Percentiles rank a stretch among this genome's conserved stretches.
phyloP scores from a whole-genome alignment of 2,888 invertebrate species.

The Pandemis cinnamomeana region DNA sequence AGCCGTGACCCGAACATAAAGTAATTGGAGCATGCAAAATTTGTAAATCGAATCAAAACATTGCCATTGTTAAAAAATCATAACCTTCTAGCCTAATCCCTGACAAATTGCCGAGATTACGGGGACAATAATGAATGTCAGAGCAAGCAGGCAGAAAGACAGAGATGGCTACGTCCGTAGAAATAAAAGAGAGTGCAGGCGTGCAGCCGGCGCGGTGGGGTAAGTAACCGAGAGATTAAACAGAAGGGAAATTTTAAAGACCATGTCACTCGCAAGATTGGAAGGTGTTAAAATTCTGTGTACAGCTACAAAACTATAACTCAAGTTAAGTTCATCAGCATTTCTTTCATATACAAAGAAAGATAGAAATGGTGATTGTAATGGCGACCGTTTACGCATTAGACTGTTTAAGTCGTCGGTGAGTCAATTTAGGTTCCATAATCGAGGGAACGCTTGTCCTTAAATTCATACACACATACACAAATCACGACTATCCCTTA shows the following conservation, averaged over 20 bases:
- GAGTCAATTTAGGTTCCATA: conserved; percentile 23
- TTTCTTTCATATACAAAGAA: too few relatives aligned
- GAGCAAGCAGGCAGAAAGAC: conserved; percentile 50
- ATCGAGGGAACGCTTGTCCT: conserved; percentile 4
- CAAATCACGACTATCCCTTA: too few relatives aligned
- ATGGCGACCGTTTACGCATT: too few relatives aligned
- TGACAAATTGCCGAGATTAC: conserved; percentile 44
- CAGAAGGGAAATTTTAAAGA: neutral
- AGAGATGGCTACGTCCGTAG: conserved; percentile 58
- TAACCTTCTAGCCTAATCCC: conserved; percentile 30
- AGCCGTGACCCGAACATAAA: too few relatives aligned
- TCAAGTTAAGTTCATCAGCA: too few relatives aligned
- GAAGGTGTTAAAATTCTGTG: too few relatives aligned
- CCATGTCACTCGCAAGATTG: too few relatives aligned
- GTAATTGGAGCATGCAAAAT: too few relatives aligned
- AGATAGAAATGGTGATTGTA: too few relatives aligned
- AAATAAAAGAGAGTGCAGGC: conserved; percentile 63
- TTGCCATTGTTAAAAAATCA: neutral
- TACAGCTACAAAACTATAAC: too few relatives aligned
- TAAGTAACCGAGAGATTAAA: conserved; percentile 49
- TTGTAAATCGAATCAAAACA: neutral
- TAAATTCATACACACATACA: too few relatives aligned
- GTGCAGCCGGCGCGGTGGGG: conserved; percentile 51
- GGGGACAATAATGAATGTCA: conserved; percentile 54
- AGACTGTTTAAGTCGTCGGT: neutral